A percentile compares a stretch with the other conserved stretches of the same genome.
Conservation (phyloP, 1,140 invertebrate genomes). For the Oreohelix idahoensis region DNA sequence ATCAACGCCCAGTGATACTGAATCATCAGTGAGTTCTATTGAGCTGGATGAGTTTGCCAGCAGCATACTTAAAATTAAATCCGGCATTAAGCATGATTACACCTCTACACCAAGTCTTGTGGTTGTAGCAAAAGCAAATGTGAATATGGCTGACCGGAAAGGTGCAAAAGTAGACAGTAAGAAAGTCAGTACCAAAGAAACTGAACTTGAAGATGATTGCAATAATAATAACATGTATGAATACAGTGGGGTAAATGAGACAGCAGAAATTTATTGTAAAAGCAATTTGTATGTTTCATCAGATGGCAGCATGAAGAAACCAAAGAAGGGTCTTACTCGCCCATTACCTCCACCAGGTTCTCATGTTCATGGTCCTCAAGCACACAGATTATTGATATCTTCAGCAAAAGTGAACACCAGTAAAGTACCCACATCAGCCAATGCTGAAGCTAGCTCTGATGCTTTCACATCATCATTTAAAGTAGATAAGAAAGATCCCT, state of each 20-base stretch:
- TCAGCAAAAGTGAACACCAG: not conserved
- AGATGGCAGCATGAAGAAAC: not conserved
- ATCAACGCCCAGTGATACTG: constrained; percentile 65
- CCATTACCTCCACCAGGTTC: constrained; percentile 1
- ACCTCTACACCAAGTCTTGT: constrained; percentile 34
- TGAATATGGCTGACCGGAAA: too few relatives aligned
- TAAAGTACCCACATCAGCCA: not conserved
- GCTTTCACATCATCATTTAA: not conserved
- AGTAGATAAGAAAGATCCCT: not conserved
- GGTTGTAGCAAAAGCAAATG: too few relatives aligned
- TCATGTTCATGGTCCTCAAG: not conserved
- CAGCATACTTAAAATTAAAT: constrained; percentile 45
- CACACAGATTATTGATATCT: not conserved
- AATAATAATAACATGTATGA: too few relatives aligned
- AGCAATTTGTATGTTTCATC: not conserved
- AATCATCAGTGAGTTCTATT: constrained; percentile 61
- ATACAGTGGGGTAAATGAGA: not conserved
- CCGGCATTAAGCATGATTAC: constrained; percentile 57
- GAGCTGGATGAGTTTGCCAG: constrained; percentile 51
- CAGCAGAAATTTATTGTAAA: not conserved
- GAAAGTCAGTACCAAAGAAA: too few relatives aligned
- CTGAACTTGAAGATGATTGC: too few relatives aligned
- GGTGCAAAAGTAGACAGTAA: not conserved
- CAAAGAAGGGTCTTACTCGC: not conserved
- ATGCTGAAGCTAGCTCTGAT: not conserved